Evolutionary conservation across 64 coral and sea anemone genomes (phyloP), one percentile per base, ranked within the genome.

Genomic region (Montipora efflorescens): DNA sequence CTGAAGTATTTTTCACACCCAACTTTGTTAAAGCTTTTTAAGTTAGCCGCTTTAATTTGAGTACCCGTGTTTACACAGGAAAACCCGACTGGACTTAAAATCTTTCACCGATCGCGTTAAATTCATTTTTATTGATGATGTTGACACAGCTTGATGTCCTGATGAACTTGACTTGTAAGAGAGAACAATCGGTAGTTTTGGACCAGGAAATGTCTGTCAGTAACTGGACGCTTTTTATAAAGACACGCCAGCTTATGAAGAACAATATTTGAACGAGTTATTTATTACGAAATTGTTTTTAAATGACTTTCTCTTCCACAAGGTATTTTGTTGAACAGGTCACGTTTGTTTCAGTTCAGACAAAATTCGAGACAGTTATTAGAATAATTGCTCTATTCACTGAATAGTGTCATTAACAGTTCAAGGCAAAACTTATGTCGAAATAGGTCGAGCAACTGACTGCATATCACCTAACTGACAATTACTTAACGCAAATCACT

Each of bases 321-420:
- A 45, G n/a, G 1, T 3, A 10, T 45, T 50, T 48, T 13, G 44
- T 13, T 48, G 18, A 71, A 46, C 64, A 71, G 47, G 45, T 45
- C 45, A 25, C 44, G 58, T 21, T 22, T 43, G 49, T 86, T 68
- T 48, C 11, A 48, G 49, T 78, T 71, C 82, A 86, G 82, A 86
- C 62, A 70, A 86, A 86, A 71, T 48, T 68, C 59, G 81, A 84
- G 81, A 84, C 81, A 84, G 81, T 64, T 64, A 83, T 83, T 83
- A 83, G 13, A 7, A 67, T 67, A 8, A 84, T 43, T 15, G 50
- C n/a, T 47, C 46, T 15, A 71, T 43, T 49, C 71, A 48, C 73
- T 20, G 43, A 43, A 50, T 47, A 18, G 82, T 86, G 48, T 22
- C 46, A 86, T 86, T 86, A 70, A 86, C 82, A 85, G 48, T 86